Percentiles rank a stretch among this genome's conserved stretches.
These are phyloP conservation scores for Philaethria dido DNA, from an alignment of 2,888 invertebrate species.

Conservation along the genomic window DNA sequence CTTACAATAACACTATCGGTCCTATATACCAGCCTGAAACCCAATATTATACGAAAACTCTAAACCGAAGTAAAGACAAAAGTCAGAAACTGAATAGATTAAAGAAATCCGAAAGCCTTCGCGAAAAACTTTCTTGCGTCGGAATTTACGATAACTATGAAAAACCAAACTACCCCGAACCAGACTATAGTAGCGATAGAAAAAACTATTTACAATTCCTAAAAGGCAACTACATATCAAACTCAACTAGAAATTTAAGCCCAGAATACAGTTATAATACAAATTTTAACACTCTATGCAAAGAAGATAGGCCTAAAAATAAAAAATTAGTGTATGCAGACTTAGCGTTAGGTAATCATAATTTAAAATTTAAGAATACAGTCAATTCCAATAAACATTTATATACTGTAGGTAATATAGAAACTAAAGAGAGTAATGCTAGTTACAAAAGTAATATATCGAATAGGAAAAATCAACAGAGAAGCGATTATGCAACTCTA, in stretches of 20 bases:
- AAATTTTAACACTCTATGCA: conserved; percentile 69
- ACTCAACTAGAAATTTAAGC: conserved; percentile 73
- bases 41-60: conserved; percentile 77
- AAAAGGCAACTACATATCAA: conserved; percentile 81
- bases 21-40: conserved; percentile 76
- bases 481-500: conserved; percentile 79
- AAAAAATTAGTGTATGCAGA: conserved; percentile 82
- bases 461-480: conserved; percentile 60
- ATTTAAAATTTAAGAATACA: conserved; percentile 83
- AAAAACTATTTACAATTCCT: conserved; percentile 75
- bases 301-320: conserved; percentile 76
- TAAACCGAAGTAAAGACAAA: conserved; percentile 78
- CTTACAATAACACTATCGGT: conserved; percentile 77
- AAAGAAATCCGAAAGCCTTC: conserved; percentile 79
- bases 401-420: conserved; percentile 74
- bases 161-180: conserved; percentile 76
- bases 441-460: conserved; percentile 69
- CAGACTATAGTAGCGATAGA: conserved; percentile 74
- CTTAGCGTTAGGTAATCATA: conserved; percentile 82
- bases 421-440: conserved; percentile 71
- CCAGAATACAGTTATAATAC: conserved; percentile 65
- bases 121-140: conserved; percentile 79
- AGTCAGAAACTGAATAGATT: conserved; percentile 74
- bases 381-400: conserved; percentile 83
- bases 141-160: conserved; percentile 79